Conservation (phyloP, 2,888 invertebrate species). For the Amiota mariae region DNA sequence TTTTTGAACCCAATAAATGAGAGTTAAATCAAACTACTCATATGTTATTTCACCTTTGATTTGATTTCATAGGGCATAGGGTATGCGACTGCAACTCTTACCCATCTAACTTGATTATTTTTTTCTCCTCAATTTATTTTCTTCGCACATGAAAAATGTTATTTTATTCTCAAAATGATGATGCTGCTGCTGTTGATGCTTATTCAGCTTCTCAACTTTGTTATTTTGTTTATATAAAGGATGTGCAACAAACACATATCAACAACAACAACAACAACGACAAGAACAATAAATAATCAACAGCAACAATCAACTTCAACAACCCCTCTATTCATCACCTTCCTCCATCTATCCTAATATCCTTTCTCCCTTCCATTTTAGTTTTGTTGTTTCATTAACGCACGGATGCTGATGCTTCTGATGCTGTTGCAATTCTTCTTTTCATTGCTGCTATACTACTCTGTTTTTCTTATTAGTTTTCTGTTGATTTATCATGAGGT, state of each 20-base stretch:
- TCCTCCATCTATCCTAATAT: neutral
- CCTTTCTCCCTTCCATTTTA: neutral
- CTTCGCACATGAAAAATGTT: no score
- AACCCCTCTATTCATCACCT: slow-evolving; percentile 1
- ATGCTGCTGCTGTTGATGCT: neutral
- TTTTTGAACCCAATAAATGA: no score
- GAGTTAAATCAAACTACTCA: no score
- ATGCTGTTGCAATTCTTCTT: no score
- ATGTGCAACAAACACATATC: slow-evolving; percentile 7
- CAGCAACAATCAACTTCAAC: neutral
- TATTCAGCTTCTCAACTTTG: slow-evolving; percentile 46
- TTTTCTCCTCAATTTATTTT: no score
- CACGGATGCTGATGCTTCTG: neutral
- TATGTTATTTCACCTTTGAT: no score
- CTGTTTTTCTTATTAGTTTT: slow-evolving; percentile 14
- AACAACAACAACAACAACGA: slow-evolving; percentile 1
- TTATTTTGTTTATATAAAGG: slow-evolving; percentile 10
- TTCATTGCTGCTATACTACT: neutral
- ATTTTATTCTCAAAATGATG: no score
- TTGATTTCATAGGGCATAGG: no score
- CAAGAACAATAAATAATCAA: neutral
- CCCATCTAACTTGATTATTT: no score
- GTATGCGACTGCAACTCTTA: no score
- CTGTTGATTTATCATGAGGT: slow-evolving; percentile 45
- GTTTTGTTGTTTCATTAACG: neutral